Conservation (phyloP, 2,113 vertebrate species). For the Guaruba guarouba region DNA sequence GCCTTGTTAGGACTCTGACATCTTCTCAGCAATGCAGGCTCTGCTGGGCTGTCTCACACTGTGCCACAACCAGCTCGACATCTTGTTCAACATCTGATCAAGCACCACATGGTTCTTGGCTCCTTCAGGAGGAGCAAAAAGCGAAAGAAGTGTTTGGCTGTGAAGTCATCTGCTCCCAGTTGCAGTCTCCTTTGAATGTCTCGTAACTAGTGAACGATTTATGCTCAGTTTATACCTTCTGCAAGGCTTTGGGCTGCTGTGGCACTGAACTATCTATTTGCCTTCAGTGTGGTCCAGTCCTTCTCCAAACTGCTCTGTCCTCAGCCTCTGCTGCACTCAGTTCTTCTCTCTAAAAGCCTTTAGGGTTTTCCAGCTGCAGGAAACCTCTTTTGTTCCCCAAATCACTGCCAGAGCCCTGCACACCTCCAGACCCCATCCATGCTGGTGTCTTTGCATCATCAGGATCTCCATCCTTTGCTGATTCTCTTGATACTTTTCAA, state of each 20-base stretch:
- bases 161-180: neutral
- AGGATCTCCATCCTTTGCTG: neutral
- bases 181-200: neutral
- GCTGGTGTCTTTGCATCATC: neutral
- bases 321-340: neutral
- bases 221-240: neutral
- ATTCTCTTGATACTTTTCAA: neutral
- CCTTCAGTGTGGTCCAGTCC: rapidly evolving
- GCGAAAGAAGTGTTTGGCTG: neutral
- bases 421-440: neutral
- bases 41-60: neutral
- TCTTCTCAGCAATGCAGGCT: too few species aligned
- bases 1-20: neutral
- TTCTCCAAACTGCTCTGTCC: neutral
- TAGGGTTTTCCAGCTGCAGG: neutral
- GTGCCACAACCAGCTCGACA: neutral
- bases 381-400: rapidly evolving
- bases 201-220: neutral
- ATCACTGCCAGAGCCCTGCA: neutral
- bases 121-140: neutral
- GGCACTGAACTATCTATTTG: rapidly evolving
- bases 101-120: neutral
- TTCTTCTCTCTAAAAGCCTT: neutral
- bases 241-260: neutral
- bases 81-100: neutral